These are phyloP conservation scores for Cryptus viduatorius DNA, from an alignment of 2,888 invertebrate genomes.

Conservation along the genomic window DNA sequence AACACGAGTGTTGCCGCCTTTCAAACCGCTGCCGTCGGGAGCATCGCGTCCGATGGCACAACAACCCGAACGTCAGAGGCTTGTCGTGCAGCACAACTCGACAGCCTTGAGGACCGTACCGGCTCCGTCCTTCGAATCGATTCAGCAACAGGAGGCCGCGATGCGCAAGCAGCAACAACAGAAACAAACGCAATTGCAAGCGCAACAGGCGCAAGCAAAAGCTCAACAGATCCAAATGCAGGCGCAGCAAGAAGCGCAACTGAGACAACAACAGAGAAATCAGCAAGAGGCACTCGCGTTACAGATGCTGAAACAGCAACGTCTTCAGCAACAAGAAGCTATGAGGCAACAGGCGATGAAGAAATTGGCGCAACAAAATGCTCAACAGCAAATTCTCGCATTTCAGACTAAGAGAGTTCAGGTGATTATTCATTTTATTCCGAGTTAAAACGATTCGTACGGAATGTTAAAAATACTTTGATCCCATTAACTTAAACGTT, in stretches of 20 bases:
- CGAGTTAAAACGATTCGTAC: too few species aligned
- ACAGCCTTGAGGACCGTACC: slow-evolving; percentile 77
- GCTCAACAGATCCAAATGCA: slow-evolving; percentile 53
- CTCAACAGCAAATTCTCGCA: slow-evolving; percentile 70
- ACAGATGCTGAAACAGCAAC: slow-evolving; percentile 81
- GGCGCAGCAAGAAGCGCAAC: slow-evolving; percentile 72
- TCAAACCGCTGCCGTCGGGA: slow-evolving; percentile 91
- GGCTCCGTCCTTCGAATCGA: slow-evolving; percentile 71
- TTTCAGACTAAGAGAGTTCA: slow-evolving; percentile 78
- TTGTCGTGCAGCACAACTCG: slow-evolving; percentile 82
- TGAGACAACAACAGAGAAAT: slow-evolving; percentile 76
- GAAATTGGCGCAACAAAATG: slow-evolving; percentile 73
- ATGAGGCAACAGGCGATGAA: slow-evolving; percentile 77
- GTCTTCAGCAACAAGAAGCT: slow-evolving; percentile 81
- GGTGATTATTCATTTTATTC: slow-evolving; percentile 64
- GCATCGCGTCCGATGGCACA: slow-evolving; percentile 87
- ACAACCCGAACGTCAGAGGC: slow-evolving; percentile 86
- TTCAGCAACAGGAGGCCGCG: slow-evolving; percentile 76
- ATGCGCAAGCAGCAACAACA: slow-evolving; percentile 74
- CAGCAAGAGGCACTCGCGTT: slow-evolving; percentile 81
- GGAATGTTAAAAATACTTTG: too few species aligned
- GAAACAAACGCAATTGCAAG: slow-evolving; percentile 76
- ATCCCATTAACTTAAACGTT: too few species aligned
- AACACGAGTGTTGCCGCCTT: slow-evolving; percentile 88
- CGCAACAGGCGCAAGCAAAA: slow-evolving; percentile 77